phyloP scores from a whole-genome alignment of 2,113 vertebrate species.

The Caranx melampygus region DNA sequence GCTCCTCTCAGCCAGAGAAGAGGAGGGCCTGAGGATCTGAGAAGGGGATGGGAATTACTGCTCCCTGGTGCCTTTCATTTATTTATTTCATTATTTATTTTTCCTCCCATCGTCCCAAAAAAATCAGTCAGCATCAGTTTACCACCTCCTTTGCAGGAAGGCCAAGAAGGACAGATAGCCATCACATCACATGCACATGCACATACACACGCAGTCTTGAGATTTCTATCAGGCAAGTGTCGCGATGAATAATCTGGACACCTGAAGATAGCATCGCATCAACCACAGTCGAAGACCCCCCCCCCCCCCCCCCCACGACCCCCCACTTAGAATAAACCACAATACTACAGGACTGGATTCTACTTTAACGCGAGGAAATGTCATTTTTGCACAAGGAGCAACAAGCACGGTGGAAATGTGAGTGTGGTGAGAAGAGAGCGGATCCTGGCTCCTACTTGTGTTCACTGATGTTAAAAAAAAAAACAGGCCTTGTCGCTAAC shows the following conservation, averaged over 20 bases:
- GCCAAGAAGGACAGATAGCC: constrained; percentile 14
- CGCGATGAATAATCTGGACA: constrained; percentile 24
- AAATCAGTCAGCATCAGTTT: constrained; percentile 44
- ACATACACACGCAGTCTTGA: neutral
- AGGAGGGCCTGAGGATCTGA: constrained; percentile 48
- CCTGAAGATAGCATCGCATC: constrained; percentile 20
- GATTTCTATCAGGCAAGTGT: constrained; percentile 18
- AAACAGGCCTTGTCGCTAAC: constrained; percentile 39
- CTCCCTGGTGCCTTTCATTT: constrained; percentile 31
- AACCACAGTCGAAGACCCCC: neutral
- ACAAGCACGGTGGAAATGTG: neutral
- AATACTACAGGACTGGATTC: neutral
- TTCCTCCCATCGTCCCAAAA: constrained; percentile 12
- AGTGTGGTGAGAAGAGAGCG: neutral
- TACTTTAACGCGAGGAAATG: neutral
- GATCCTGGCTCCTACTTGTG: constrained; percentile 12
- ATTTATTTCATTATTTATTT: neutral
- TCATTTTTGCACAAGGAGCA: constrained; percentile 5
- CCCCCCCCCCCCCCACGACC: neutral
- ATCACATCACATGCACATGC: neutral
- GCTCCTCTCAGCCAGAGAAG: constrained; percentile 33
- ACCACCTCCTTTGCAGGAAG: constrained; percentile 15
- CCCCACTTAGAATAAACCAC: neutral
- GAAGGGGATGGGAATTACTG: constrained; percentile 24
- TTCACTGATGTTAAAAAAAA: constrained; percentile 4